phyloP scores from a whole-genome alignment of 1,140 invertebrate species.

The Lethrus apterus region DNA sequence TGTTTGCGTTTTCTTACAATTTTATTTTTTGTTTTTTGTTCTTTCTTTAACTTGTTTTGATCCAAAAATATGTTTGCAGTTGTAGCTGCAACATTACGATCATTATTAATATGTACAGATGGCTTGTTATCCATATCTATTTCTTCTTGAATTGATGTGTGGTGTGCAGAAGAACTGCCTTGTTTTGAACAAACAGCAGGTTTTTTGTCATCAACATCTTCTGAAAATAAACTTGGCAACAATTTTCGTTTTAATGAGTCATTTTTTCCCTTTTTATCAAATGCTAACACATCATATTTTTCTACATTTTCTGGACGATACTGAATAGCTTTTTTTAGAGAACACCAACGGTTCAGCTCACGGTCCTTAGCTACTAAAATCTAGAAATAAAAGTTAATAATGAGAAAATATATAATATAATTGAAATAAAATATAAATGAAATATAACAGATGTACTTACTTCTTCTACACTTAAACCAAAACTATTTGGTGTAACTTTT shows the following conservation, averaged over 20 bases:
- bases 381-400: conserved; percentile 44
- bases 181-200: not conserved
- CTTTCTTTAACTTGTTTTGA: conserved; percentile 3
- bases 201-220: conserved; percentile 19
- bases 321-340: conserved; percentile 83
- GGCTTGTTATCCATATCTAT: too few relatives aligned
- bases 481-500: conserved; percentile 81
- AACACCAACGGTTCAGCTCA: conserved; percentile 92
- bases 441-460: conserved; percentile 42
- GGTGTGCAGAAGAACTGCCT: too few relatives aligned
- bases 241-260: conserved; percentile 70
- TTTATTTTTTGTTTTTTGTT: conserved; percentile 17
- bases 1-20: conserved; percentile 2
- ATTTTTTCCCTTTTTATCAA: conserved; percentile 66
- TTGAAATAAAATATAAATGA: too few relatives aligned
- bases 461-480: conserved; percentile 86
- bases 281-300: conserved; percentile 69
- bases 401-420: conserved; percentile 1
- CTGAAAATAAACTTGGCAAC: conserved; percentile 68
- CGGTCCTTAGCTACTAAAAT: conserved; percentile 85
- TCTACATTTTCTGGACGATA: conserved; percentile 72
- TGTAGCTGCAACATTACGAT: not conserved
- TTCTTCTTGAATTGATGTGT: too few relatives aligned
- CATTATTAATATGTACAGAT: too few relatives aligned
- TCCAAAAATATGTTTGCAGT: not conserved